Conservation (phyloP, 1,140 invertebrate species). For the Eulimnadia texana region DNA sequence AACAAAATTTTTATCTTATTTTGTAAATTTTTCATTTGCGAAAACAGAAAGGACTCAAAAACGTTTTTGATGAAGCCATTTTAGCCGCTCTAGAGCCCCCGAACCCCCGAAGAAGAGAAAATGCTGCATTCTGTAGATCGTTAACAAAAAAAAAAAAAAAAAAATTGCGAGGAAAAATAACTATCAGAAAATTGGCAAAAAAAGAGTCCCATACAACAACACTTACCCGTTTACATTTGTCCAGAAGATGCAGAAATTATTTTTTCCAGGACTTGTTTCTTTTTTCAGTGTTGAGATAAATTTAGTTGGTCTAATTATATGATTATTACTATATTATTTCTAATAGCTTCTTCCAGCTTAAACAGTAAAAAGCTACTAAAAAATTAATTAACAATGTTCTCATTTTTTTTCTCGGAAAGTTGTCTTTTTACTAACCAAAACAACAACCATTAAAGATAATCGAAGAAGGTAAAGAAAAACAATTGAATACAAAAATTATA, state of each 20-base stretch:
- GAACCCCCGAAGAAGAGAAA: constrained; percentile 81
- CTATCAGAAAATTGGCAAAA: too few relatives aligned
- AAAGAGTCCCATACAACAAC: too few relatives aligned
- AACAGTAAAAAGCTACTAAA: too few relatives aligned
- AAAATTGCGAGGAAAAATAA: too few relatives aligned
- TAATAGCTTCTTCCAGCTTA: too few relatives aligned
- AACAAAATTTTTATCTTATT: too few relatives aligned
- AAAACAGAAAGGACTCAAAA: constrained; percentile 97
- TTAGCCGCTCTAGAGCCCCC: constrained; percentile 94
- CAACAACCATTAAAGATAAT: background rate
- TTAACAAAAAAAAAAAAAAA: background rate
- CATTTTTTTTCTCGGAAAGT: background rate
- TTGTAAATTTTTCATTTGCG: constrained; percentile 22
- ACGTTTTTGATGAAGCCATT: constrained; percentile 99
- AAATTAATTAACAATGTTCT: background rate
- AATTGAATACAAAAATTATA: background rate
- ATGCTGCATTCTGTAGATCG: constrained; percentile 62
- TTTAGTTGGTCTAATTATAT: too few relatives aligned
- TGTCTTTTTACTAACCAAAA: background rate
- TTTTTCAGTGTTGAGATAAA: background rate
- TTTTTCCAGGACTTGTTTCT: background rate
- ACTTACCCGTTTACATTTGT: too few relatives aligned
- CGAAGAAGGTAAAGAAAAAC: background rate
- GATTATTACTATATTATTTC: too few relatives aligned
- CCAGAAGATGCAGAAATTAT: background rate